Base-by-base conservation (phyloP, 2,113 vertebrate species). In the Tylochromis polylepis region DNA sequence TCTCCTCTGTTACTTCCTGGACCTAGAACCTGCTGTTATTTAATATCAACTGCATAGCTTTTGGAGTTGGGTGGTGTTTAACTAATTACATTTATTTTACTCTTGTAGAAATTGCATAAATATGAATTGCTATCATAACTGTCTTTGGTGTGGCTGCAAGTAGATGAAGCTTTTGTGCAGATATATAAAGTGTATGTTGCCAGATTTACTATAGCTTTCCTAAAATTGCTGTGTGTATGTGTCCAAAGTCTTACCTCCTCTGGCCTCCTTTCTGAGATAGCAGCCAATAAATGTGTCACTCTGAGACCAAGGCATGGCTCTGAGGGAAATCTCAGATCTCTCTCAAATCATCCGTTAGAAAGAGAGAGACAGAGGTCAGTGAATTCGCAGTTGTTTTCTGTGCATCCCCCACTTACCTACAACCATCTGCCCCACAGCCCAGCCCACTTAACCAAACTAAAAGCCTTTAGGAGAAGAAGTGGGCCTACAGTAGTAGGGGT, bases 381-480 rank as follows among this genome's bases (percentile, higher is more conserved):
- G 56, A 87, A 84, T 91, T 88, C 58, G 78, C 51, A 59, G 27
- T 15, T 79, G 65, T 86, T 81, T 78, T 84, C 78, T 53, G 49
- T 83, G 79, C 55, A 57, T 82, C 85, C 46, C 46, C 77, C 82
- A 88, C 88, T 92, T 85, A 62, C 82, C 79, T 82, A 46, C 82
- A 92, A 38, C 82, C 85, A 82, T 85, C 84, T 90, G 80, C 84
- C 89, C 82, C 41, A 53, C 5, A 8, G 81, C 87, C 67, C 88
- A 83, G 82, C 81, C 72, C 89, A 93, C 91, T 92, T 85, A 89
- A 85, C 85, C 53, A 88, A 88, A 87, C 88, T 92, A 85, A 94
- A 91, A 90, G 87, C 85, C 85, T 87, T 24, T 16, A 49, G 85
- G 72, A 62, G 58, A 41, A 79, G 81, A 16, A 82, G 85, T 81